phyloP scores from a whole-genome alignment of 2,797 vertebrate species.

The Otolemur crassicaudatus region DNA sequence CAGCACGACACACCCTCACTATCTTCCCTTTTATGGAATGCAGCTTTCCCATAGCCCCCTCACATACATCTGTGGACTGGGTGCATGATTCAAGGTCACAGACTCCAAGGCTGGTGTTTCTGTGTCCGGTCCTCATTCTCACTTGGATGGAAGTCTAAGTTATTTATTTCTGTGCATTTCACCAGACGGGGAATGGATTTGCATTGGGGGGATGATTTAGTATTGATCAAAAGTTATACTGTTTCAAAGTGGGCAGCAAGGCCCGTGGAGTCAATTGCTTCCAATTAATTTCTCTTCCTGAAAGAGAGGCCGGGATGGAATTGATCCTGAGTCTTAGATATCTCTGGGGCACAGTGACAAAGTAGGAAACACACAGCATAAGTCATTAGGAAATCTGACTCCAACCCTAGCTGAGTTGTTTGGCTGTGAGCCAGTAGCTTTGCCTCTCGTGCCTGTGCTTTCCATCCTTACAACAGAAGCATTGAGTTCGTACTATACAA shows the following conservation, averaged over 20 bases:
- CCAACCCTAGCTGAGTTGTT: not conserved
- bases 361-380: not conserved
- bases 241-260: constrained; percentile 12
- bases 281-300: not conserved
- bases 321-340: not conserved
- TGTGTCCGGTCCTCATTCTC: not conserved
- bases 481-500: not conserved
- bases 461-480: not conserved
- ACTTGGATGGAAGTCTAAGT: not conserved
- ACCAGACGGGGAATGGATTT: not conserved
- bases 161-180: not conserved
- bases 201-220: not conserved
- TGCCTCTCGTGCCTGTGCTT: not conserved
- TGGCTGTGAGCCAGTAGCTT: not conserved
- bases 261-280: not conserved
- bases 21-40: not conserved
- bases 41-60: not conserved
- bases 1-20: not conserved
- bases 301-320: not conserved
- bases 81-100: rapidly evolving
- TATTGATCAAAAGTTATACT: not conserved
- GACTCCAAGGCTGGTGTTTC: not conserved
- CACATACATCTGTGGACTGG: too few relatives aligned
- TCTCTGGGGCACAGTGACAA: not conserved
- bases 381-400: not conserved